These are phyloP conservation scores for Archips crataeganus DNA, from an alignment of 2,888 invertebrate genomes.

Conservation along the genomic window DNA sequence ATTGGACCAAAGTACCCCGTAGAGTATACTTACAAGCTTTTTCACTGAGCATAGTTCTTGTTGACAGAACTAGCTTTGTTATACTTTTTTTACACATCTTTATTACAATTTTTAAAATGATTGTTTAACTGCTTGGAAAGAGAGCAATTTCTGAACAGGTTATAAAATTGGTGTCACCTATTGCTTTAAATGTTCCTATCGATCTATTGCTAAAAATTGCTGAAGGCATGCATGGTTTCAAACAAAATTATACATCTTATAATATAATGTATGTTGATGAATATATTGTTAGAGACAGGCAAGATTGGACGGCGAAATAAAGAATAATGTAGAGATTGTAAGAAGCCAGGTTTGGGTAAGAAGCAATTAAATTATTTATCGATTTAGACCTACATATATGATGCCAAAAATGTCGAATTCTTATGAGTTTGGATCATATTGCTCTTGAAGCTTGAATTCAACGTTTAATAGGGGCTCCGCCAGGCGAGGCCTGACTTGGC, in stretches of 20 bases:
- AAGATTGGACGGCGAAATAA: slow-evolving; percentile 23
- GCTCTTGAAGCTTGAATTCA: neutral
- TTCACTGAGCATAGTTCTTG: no score
- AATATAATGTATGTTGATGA: neutral
- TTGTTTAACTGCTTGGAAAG: no score
- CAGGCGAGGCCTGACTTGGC: neutral
- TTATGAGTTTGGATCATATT: no score
- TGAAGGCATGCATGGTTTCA: slow-evolving; percentile 38
- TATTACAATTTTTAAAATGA: no score
- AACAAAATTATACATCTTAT: slow-evolving; percentile 7
- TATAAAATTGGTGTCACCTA: slow-evolving; percentile 1
- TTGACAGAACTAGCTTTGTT: no score
- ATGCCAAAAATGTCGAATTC: neutral
- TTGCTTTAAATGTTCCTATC: slow-evolving; percentile 15
- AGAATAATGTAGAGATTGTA: slow-evolving; percentile 25
- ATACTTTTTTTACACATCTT: no score
- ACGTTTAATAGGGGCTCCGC: neutral
- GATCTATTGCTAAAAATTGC: slow-evolving; percentile 33
- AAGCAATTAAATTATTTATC: slow-evolving; percentile 5
- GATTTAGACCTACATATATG: slow-evolving; percentile 8
- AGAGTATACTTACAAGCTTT: no score
- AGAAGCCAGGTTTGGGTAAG: slow-evolving; percentile 18
- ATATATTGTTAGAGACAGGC: slow-evolving; percentile 9
- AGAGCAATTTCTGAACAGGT: neutral
- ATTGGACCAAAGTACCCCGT: no score